phyloP scores from a whole-genome alignment of 2,888 invertebrate species.

The Cetonia aurata region DNA sequence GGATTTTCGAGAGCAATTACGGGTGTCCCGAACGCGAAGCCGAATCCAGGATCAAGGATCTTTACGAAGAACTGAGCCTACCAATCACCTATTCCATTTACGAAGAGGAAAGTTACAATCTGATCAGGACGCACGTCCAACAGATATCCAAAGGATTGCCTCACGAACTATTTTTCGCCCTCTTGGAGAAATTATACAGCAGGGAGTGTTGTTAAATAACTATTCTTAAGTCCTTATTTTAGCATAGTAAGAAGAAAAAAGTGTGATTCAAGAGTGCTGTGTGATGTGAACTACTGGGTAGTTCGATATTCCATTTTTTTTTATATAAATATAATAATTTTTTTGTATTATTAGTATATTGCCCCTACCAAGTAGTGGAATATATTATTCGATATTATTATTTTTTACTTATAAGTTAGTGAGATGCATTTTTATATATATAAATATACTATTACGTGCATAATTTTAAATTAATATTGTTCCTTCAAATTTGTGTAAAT shows the following conservation, averaged over 20 bases:
- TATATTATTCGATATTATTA: slow-evolving; percentile 36
- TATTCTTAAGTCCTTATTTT: slow-evolving; percentile 14
- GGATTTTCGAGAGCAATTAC: slow-evolving; percentile 82
- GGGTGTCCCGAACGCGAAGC: slow-evolving; percentile 76
- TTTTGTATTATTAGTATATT: slow-evolving; percentile 39
- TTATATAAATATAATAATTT: slow-evolving; percentile 2
- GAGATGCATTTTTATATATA: slow-evolving; percentile 2
- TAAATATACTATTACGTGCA: no score
- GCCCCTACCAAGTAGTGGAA: slow-evolving; percentile 42
- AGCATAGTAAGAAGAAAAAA: background rate
- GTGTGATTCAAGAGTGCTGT: slow-evolving; percentile 41
- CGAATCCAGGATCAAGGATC: slow-evolving; percentile 76
- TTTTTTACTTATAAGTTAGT: slow-evolving; percentile 12
- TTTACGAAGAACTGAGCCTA: slow-evolving; percentile 83
- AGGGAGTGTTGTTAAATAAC: slow-evolving; percentile 65
- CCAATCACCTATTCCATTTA: slow-evolving; percentile 83
- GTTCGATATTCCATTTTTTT: slow-evolving; percentile 32
- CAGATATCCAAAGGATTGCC: slow-evolving; percentile 86
- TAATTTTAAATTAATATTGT: no score
- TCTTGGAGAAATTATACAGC: slow-evolving; percentile 85
- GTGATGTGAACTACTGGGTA: slow-evolving; percentile 34
- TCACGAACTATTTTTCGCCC: slow-evolving; percentile 84
- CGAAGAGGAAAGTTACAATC: slow-evolving; percentile 88
- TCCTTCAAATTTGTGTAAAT: background rate
- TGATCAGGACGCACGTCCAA: slow-evolving; percentile 85